phyloP scores from a whole-genome alignment of 2,113 vertebrate genomes.

The Muntiacus muntjak region DNA sequence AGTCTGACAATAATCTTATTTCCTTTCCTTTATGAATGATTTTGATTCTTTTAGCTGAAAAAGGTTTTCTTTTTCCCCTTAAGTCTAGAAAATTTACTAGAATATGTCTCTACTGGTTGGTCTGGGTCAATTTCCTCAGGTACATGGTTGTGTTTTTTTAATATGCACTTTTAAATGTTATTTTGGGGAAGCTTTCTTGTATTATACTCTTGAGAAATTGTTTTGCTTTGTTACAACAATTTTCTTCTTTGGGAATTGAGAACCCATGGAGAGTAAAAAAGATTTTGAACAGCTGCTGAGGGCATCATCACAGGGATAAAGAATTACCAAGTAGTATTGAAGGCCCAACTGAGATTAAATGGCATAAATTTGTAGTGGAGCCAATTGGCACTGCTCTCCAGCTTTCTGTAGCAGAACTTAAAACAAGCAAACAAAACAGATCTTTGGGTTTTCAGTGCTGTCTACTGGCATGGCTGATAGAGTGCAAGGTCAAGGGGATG shows the following conservation, averaged over 20 bases:
- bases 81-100: slow-evolving; percentile 5
- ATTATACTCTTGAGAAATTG: slow-evolving; percentile 14
- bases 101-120: neutral
- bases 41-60: slow-evolving; percentile 16
- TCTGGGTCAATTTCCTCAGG: neutral
- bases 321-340: slow-evolving; percentile 48
- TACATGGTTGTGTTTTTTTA: neutral
- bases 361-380: slow-evolving; percentile 48
- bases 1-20: slow-evolving; percentile 26
- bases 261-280: neutral
- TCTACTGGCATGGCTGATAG: neutral
- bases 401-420: slow-evolving; percentile 34
- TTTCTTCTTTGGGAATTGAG: slow-evolving; percentile 28
- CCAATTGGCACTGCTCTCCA: slow-evolving; percentile 25
- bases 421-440: slow-evolving; percentile 41
- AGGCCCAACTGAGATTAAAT: slow-evolving; percentile 52
- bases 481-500: neutral
- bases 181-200: slow-evolving; percentile 9
- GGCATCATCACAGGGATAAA: slow-evolving; percentile 36
- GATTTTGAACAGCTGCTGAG: slow-evolving; percentile 18
- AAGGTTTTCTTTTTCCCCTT: neutral
- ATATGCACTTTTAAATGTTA: neutral
- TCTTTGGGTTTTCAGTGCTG: slow-evolving; percentile 26
- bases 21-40: slow-evolving; percentile 7
- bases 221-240: neutral